These are phyloP conservation scores for Eupithecia vulgata DNA, from an alignment of 2,888 invertebrate genomes.

Conservation along the genomic window DNA sequence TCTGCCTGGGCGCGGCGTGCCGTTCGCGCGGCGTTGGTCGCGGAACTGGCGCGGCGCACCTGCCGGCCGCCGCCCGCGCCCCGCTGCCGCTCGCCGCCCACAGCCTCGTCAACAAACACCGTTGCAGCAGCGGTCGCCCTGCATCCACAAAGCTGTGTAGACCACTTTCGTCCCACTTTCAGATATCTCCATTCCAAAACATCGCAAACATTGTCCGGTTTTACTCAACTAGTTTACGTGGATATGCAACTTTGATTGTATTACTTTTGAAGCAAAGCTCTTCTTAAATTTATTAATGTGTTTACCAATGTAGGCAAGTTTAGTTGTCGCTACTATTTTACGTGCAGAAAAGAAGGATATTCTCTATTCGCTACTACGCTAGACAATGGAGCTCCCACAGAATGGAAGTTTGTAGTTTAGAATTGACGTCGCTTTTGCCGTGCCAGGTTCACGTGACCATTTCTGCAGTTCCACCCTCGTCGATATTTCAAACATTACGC, in stretches of 20 bases:
- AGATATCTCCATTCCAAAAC: conserved; percentile 52
- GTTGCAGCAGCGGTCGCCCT: conserved; percentile 77
- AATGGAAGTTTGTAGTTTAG: conserved; percentile 54
- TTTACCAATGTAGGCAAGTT: not conserved
- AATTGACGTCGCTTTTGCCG: conserved; percentile 54
- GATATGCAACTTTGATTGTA: not conserved
- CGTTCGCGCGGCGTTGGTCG: conserved; percentile 72
- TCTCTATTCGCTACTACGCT: conserved; percentile 33
- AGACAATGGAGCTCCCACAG: conserved; percentile 53
- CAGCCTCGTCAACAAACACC: conserved; percentile 77
- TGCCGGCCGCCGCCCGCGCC: conserved; percentile 60
- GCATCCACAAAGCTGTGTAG: conserved; percentile 67
- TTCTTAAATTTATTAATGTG: not conserved
- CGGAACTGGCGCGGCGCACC: conserved; percentile 76
- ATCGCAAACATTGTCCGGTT: conserved; percentile 46
- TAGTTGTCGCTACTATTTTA: not conserved
- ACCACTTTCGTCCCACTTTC: conserved; percentile 73
- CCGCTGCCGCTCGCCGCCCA: conserved; percentile 64
- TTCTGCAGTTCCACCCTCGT: conserved; percentile 61
- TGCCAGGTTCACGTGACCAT: conserved; percentile 57
- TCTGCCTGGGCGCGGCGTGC: conserved; percentile 64
- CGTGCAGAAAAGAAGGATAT: not conserved
- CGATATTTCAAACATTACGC: conserved; percentile 69
- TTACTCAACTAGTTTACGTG: conserved; percentile 33
- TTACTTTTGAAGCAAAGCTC: conserved; percentile 13